These are phyloP conservation scores for Pelobates fuscus DNA, from an alignment of 2,113 vertebrate genomes.

Conservation along the genomic window DNA sequence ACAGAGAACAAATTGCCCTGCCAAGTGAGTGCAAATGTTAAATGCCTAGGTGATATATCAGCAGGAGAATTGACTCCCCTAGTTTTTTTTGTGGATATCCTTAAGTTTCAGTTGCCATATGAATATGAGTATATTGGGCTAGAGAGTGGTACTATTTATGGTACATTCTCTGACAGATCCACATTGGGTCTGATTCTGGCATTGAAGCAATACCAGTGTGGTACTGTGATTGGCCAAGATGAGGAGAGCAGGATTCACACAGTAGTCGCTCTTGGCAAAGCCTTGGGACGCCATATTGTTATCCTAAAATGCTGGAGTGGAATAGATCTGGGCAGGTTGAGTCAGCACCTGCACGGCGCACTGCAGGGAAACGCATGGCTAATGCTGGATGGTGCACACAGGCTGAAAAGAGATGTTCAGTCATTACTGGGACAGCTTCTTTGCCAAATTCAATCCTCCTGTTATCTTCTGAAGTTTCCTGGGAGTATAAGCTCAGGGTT, in stretches of 20 bases:
- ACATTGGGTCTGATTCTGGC: constrained; percentile 76
- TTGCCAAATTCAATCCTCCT: constrained; percentile 64
- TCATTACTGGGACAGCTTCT: constrained; percentile 73
- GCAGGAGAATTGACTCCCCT: background rate
- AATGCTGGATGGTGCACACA: constrained; percentile 69
- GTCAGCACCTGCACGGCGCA: constrained; percentile 72
- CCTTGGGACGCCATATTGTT: constrained; percentile 75
- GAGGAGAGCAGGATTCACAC: constrained; percentile 70
- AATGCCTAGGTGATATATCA: background rate
- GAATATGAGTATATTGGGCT: constrained; percentile 80
- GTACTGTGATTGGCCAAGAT: constrained; percentile 67
- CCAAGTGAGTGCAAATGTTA: background rate
- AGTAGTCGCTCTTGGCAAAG: constrained; percentile 66
- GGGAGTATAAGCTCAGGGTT: constrained; percentile 19
- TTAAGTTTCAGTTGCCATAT: constrained; percentile 70
- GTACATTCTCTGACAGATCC: constrained; percentile 69
- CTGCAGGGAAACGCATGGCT: constrained; percentile 79
- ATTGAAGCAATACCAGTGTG: constrained; percentile 71
- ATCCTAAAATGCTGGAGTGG: constrained; percentile 64
- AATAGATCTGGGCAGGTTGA: constrained; percentile 57
- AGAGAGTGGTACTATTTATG: constrained; percentile 62
- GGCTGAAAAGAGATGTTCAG: constrained; percentile 62
- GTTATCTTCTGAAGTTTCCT: constrained; percentile 50
- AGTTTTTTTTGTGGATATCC: constrained; percentile 70
- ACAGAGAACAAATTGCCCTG: background rate